These are phyloP conservation scores for Pachypsylla venusta DNA, from an alignment of 1,140 invertebrate species.

Conservation along the genomic window DNA sequence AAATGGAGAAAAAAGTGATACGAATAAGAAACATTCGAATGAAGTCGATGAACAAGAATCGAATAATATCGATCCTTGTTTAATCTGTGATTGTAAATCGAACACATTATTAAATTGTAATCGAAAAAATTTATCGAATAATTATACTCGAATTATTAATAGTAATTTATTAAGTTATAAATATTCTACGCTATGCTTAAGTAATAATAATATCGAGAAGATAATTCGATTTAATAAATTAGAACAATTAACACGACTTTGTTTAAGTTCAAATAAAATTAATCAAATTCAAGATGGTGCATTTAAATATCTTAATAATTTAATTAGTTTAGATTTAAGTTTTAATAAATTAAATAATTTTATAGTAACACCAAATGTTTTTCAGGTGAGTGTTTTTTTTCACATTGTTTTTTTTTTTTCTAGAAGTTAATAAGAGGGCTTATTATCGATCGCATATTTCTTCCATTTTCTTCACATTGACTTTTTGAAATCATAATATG, in stretches of 20 bases:
- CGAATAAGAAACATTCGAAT: too few species aligned
- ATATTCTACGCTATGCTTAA: neutral
- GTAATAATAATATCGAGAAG: neutral
- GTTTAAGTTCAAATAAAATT: conserved; percentile 37
- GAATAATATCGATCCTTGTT: too few species aligned
- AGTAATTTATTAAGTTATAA: neutral
- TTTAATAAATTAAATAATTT: conserved; percentile 44
- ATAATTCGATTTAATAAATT: neutral
- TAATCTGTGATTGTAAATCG: neutral
- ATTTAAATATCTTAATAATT: conserved; percentile 43
- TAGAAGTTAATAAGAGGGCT: too few species aligned
- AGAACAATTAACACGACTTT: conserved; percentile 26
- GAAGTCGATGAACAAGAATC: too few species aligned
- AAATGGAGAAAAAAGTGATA: too few species aligned
- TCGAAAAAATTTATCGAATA: neutral
- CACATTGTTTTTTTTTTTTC: too few species aligned
- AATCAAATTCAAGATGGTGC: conserved; percentile 38
- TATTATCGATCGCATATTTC: too few species aligned
- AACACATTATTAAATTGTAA: neutral
- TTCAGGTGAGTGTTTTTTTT: conserved; percentile 49
- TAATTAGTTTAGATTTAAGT: conserved; percentile 48
- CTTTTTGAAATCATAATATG: too few species aligned
- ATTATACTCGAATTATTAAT: neutral
- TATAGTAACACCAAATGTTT: conserved; percentile 41
- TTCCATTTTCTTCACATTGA: too few species aligned